Conservation (phyloP, 2,113 vertebrate genomes). For the Ranitomeya variabilis region DNA sequence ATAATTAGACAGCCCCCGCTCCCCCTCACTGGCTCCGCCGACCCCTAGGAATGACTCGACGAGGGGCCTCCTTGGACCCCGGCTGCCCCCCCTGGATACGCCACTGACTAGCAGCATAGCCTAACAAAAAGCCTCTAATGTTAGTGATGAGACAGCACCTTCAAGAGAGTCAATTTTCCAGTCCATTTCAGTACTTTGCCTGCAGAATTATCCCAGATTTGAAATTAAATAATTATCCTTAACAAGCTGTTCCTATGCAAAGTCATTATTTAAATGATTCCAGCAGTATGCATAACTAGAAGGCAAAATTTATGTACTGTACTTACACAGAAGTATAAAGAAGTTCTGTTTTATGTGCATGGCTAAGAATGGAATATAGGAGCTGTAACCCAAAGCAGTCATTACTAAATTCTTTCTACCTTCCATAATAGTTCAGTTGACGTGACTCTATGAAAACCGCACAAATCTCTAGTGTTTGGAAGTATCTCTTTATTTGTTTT, state of each 20-base stretch:
- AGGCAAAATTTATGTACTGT: slow-evolving; percentile 13
- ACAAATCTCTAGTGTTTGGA: neutral
- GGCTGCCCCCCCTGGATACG: too few species aligned
- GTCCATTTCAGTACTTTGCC: neutral
- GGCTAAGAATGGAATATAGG: neutral
- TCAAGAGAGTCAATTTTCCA: neutral
- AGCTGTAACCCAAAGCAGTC: neutral
- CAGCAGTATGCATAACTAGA: slow-evolving; percentile 5
- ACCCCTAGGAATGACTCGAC: too few species aligned
- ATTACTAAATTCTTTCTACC: slow-evolving; percentile 2
- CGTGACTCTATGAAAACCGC: neutral
- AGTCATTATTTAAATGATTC: slow-evolving; percentile 20
- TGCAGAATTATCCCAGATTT: neutral
- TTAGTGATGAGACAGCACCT: neutral
- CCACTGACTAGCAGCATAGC: too few species aligned
- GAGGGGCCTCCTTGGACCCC: too few species aligned
- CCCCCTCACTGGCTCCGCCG: too few species aligned
- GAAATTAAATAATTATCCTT: slow-evolving; percentile 35
- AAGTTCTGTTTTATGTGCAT: neutral
- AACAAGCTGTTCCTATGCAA: slow-evolving; percentile 33
- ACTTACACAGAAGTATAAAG: slow-evolving; percentile 8
- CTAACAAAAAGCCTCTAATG: neutral
- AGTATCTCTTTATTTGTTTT: neutral
- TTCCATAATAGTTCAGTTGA: neutral
- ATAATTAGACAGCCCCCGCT: too few species aligned